Conservation (phyloP, 2,113 vertebrate species). For the Mustela lutreola region DNA sequence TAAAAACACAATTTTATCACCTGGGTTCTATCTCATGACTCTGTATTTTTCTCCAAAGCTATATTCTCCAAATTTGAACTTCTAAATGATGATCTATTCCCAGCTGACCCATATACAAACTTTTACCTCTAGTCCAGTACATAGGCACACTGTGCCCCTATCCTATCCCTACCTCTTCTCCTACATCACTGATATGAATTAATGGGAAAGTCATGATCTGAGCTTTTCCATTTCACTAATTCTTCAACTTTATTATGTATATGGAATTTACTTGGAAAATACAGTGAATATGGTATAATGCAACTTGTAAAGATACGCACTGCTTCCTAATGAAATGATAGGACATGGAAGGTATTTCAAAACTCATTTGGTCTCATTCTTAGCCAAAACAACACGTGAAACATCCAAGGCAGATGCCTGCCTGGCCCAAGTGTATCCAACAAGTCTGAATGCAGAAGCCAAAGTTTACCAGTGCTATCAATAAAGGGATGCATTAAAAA, state of each 20-base stretch:
- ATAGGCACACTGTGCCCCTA: neutral
- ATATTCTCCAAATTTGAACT: neutral
- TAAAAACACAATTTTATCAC: neutral
- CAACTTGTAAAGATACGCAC: neutral
- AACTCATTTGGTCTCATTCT: constrained; percentile 50
- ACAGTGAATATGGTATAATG: neutral
- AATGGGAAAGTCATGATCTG: neutral
- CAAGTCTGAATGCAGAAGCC: neutral
- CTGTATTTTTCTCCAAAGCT: neutral
- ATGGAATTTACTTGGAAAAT: neutral
- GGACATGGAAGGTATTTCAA: constrained; percentile 48
- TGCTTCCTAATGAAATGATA: neutral
- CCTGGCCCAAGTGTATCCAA: neutral
- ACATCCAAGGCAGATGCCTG: constrained; percentile 51
- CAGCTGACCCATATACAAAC: neutral
- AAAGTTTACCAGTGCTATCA: constrained; percentile 51
- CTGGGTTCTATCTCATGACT: neutral
- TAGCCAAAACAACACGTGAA: constrained; percentile 68
- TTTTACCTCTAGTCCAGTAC: neutral
- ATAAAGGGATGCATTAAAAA: neutral
- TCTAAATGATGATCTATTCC: neutral
- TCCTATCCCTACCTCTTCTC: neutral
- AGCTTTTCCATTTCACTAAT: neutral
- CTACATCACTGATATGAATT: neutral
- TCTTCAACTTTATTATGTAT: neutral